These are phyloP conservation scores for Slavum lentiscoides DNA, from an alignment of 2,888 invertebrate genomes.

Conservation along the genomic window DNA sequence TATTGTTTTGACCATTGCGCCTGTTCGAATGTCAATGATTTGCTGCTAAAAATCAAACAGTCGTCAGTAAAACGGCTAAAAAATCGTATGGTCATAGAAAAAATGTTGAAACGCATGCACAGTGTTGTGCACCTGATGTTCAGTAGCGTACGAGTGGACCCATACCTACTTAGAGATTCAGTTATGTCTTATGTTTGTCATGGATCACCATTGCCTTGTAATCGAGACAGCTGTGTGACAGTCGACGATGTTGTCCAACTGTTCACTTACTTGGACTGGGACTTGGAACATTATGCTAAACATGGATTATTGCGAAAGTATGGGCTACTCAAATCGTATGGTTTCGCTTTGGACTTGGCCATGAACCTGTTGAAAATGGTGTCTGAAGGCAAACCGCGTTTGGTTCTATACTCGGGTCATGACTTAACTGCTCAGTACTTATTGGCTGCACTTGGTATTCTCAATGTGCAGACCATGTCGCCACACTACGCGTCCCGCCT, in stretches of 20 bases:
- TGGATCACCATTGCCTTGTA: conserved; percentile 76
- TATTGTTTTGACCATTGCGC: conserved; percentile 87
- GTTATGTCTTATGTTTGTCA: conserved; percentile 85
- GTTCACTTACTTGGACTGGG: conserved; percentile 82
- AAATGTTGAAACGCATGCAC: conserved; percentile 70
- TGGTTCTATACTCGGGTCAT: conserved; percentile 86
- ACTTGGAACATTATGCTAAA: conserved; percentile 68
- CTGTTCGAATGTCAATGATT: conserved; percentile 71
- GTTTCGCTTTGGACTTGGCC: conserved; percentile 79
- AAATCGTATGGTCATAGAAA: conserved; percentile 74
- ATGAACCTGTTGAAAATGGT: conserved; percentile 81
- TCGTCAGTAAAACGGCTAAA: conserved; percentile 70
- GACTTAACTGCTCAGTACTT: conserved; percentile 87
- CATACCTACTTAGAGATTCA: conserved; percentile 77
- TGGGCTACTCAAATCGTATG: conserved; percentile 78
- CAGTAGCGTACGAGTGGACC: conserved; percentile 67
- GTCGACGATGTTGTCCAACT: conserved; percentile 74
- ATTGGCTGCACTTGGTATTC: conserved; percentile 76
- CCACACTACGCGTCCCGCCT: conserved; percentile 86
- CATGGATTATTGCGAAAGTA: conserved; percentile 68
- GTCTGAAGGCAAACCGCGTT: conserved; percentile 73
- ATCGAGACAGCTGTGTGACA: conserved; percentile 64
- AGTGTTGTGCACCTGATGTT: conserved; percentile 71
- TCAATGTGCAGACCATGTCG: conserved; percentile 65
- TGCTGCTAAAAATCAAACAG: conserved; percentile 61